These are phyloP conservation scores for Acholoe squamosa DNA, from an alignment of 2,888 invertebrate genomes.

Conservation along the genomic window DNA sequence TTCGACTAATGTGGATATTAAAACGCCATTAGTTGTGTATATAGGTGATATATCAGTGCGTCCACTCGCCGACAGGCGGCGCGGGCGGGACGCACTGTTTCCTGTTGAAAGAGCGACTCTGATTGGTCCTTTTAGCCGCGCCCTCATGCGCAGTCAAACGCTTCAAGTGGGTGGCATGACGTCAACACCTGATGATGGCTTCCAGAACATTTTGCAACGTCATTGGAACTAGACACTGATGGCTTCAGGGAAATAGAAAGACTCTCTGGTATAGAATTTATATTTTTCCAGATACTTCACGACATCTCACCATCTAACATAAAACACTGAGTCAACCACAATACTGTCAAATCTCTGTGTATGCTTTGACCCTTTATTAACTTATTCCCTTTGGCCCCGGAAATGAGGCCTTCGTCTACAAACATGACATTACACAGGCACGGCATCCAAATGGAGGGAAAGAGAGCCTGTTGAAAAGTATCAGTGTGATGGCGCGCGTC, in stretches of 20 bases:
- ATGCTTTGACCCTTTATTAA: no score
- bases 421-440: no score
- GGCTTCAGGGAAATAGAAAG: no score
- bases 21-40: background rate
- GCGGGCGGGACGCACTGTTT: background rate
- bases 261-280: no score
- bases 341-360: background rate
- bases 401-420: no score
- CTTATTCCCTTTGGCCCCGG: no score
- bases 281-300: background rate
- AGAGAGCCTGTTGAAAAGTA: no score
- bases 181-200: background rate
- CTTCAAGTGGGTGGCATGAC: background rate
- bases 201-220: background rate
- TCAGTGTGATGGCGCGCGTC: no score
- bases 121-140: background rate
- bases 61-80: background rate
- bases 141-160: background rate
- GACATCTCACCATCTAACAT: background rate
- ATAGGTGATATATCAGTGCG: background rate
- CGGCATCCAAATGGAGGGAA: no score
- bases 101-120: background rate
- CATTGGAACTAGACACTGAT: background rate
- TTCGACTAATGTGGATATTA: background rate
- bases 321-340: background rate